Evolutionary conservation across 2,888 invertebrate species (phyloP), one percentile per base, ranked within the genome.

Genomic region (Protonemura montana): DNA sequence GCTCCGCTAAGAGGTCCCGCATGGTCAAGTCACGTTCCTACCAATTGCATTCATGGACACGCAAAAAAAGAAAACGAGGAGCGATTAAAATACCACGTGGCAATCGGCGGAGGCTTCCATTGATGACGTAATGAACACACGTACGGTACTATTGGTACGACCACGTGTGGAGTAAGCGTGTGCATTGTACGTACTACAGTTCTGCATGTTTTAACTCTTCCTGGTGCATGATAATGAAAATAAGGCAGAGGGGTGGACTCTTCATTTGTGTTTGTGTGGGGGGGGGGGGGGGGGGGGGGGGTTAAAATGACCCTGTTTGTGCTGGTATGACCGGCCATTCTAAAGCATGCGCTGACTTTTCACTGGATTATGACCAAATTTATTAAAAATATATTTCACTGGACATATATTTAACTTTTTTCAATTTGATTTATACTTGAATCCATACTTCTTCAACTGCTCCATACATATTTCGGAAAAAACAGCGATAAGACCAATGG

Each of bases 51-150:
- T 78, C 78, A 78, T 82, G 21, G 82, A 7, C 29, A 30, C 82
- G 82, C 29, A 21, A 82, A 81, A n/a, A 82, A 82, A 28, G 29
- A 30, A 28, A 82, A 82, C 21, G 30, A 82, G n/a, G 7, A n/a
- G 5, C 82, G 82, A 82, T 82, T 82, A 82, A 30, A 30, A 82
- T 82, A 82, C 35, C 82, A 82, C 82, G 82, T 82, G 82, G 7
- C 82, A 21, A 35, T 3, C 82, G 82, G n/a, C 26, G n/a, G 27
- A 26, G 28, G 10, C 21, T 21, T 59, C 21, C 59, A 59, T 27
- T 26, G 27, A 28, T 78, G 78, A 78, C 78, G 78, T 78, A 78
- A 78, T 78, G 78, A 28, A 78, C 78, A 78, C 28, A 59, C 59
- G 59, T 59, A 21, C 21, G 59, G 59, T 16, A 21, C 21, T 41